Conservation (phyloP, 2,113 vertebrate species). For the Hepsetus odoe region DNA sequence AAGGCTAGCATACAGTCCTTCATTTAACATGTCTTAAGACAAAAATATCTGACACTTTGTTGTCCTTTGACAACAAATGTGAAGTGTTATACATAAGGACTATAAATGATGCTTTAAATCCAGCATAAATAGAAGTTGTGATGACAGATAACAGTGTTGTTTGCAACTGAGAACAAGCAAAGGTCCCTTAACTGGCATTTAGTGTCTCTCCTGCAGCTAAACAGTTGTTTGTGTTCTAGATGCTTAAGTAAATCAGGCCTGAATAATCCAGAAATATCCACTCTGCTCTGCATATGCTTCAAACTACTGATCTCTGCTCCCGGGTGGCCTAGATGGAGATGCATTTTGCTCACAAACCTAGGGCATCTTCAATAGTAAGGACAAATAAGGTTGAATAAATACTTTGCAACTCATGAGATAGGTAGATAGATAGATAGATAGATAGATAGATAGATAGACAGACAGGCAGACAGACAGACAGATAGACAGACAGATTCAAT, state of each 20-base stretch:
- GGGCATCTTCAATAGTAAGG: background rate
- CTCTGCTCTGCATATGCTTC: background rate
- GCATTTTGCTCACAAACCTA: constrained; percentile 12
- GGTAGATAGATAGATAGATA: background rate
- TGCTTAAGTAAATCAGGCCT: constrained; percentile 17
- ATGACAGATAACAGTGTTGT: background rate
- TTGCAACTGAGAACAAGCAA: background rate
- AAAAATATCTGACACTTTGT: background rate
- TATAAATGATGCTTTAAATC: background rate
- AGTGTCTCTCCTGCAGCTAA: constrained; percentile 11
- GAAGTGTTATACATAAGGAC: background rate
- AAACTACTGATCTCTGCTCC: constrained; percentile 29
- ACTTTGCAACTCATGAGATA: constrained; percentile 24
- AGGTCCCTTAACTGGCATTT: background rate
- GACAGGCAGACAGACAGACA: too few species aligned
- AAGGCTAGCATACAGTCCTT: background rate
- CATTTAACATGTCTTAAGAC: constrained; percentile 3
- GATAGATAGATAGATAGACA: too few species aligned
- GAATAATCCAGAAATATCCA: constrained; percentile 39
- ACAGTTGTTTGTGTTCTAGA: background rate
- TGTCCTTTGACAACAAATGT: background rate
- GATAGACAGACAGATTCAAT: too few species aligned
- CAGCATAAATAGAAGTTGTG: constrained; percentile 10
- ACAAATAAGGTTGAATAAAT: background rate
- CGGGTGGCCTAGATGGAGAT: constrained; percentile 47